Evolutionary conservation across 2,113 vertebrate species (phyloP), one percentile per base, ranked within the genome.

Genomic region (Podilymbus podiceps): DNA sequence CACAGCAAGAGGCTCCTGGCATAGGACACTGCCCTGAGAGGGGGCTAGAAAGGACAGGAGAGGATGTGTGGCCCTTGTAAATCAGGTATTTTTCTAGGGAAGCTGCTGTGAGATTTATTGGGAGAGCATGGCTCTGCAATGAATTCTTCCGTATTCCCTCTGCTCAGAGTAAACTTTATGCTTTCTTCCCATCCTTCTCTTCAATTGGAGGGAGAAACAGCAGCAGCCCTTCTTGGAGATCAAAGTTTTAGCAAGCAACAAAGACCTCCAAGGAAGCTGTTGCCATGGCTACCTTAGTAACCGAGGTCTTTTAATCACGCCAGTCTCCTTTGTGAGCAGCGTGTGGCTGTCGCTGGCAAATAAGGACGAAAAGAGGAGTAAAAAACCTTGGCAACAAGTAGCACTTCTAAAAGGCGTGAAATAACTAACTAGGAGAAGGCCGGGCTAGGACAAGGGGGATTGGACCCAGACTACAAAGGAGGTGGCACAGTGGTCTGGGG

Each of bases 181-280:
- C 84, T 95, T 97, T 82, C 93, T 92, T 92, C 55, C 85, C 35
- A 53, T 88, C 47, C 62, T 87, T 96, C 79, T 64, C 85, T 97
- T 88, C 96, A 97, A 93, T 77, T 93, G 96, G 73, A 78, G 16
- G 33, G 88, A 87, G 79, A 97, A 97, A 96, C 91, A 95, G 96
- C 95, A 97, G 95, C 96, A 94, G 95, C 76, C 73, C 76, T 95
- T 98, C 93, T 93, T 68, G 76, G 96, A 98, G 98, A 98, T 98
- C 98, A 98, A 98, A 98, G 98, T 97, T 98, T 97, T 97, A 97
- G 97, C 95, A 97, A 97, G 97, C 98, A 96, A 98, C 97, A 98
- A 98, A 98, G 98, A 98, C 97, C 98, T 95, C 96, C 97, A 74
- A 97, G 97, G 97, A 98, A 93, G 96, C 94, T 90, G 98, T 99